These are phyloP conservation scores for Dexiosoma caninum DNA, from an alignment of 2,888 invertebrate genomes.

Conservation along the genomic window DNA sequence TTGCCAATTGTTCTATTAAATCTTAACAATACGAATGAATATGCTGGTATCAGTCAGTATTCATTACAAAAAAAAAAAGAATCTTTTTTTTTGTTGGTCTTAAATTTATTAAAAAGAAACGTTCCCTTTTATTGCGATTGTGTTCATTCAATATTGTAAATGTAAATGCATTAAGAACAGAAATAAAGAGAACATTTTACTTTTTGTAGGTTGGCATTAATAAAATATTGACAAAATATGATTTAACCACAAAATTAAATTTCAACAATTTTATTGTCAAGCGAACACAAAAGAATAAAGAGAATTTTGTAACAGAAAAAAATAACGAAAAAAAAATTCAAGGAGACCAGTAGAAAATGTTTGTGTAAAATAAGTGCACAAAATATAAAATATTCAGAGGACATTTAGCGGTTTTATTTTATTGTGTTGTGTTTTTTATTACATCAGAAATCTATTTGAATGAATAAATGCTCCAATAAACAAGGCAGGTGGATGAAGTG, in stretches of 20 bases:
- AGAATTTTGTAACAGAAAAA: background rate
- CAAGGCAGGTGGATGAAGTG: too few species aligned
- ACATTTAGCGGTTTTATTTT: too few species aligned
- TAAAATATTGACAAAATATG: slow-evolving; percentile 58
- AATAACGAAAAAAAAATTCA: background rate
- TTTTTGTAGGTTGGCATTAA: slow-evolving; percentile 50
- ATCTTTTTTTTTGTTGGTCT: background rate
- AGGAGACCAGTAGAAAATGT: background rate
- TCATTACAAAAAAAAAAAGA: background rate
- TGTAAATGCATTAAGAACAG: too few species aligned
- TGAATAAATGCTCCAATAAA: too few species aligned
- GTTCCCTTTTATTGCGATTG: slow-evolving; percentile 12
- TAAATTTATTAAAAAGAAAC: background rate
- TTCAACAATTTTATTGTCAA: slow-evolving; percentile 47
- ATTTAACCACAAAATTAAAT: slow-evolving; percentile 57
- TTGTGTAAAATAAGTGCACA: too few species aligned
- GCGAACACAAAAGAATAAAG: too few species aligned
- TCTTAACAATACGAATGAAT: background rate
- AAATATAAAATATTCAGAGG: too few species aligned
- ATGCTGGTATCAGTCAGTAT: background rate
- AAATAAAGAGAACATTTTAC: background rate
- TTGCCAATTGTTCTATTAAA: slow-evolving; percentile 22
- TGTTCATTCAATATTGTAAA: background rate
- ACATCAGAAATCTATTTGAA: too few species aligned
- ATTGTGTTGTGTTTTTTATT: too few species aligned